phyloP scores from a whole-genome alignment of 2,797 vertebrate species.

The Cyprinodon diabolis region DNA sequence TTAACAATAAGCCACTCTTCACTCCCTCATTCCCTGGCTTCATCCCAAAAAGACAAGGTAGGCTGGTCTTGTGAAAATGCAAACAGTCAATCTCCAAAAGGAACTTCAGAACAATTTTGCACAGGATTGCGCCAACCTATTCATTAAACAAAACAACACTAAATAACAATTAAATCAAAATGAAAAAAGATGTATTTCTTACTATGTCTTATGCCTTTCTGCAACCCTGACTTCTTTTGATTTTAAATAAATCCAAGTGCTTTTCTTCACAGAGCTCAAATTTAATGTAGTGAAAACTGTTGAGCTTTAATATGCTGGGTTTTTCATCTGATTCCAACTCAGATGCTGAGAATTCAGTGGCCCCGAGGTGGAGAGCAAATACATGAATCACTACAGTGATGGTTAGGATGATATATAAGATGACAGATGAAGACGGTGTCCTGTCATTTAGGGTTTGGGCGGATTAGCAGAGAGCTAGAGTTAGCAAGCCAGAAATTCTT shows the following conservation, averaged over 20 bases:
- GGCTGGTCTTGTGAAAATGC: background rate
- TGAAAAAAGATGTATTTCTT: background rate
- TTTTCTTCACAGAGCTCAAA: background rate
- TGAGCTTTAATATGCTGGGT: background rate
- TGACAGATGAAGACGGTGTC: conserved; percentile 51
- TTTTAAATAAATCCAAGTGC: background rate
- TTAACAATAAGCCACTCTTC: background rate
- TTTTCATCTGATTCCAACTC: conserved; percentile 2
- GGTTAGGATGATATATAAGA: conserved; percentile 41
- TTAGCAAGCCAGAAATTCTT: conserved; percentile 34
- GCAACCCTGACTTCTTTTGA: background rate
- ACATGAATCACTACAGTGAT: conserved; percentile 53
- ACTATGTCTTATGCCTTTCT: background rate
- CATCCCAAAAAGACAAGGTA: background rate
- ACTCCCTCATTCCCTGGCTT: conserved; percentile 2
- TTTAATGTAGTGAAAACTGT: background rate
- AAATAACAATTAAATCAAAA: background rate
- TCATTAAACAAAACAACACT: background rate
- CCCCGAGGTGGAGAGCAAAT: conserved; percentile 37
- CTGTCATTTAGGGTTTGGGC: conserved; percentile 56
- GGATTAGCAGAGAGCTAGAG: conserved; percentile 33
- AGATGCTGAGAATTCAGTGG: conserved; percentile 31
- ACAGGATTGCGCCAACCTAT: background rate
- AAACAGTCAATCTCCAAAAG: background rate
- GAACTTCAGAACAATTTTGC: background rate